These are phyloP conservation scores for Myrmecobius fasciatus DNA, from an alignment of 2,113 vertebrate genomes.

Conservation along the genomic window DNA sequence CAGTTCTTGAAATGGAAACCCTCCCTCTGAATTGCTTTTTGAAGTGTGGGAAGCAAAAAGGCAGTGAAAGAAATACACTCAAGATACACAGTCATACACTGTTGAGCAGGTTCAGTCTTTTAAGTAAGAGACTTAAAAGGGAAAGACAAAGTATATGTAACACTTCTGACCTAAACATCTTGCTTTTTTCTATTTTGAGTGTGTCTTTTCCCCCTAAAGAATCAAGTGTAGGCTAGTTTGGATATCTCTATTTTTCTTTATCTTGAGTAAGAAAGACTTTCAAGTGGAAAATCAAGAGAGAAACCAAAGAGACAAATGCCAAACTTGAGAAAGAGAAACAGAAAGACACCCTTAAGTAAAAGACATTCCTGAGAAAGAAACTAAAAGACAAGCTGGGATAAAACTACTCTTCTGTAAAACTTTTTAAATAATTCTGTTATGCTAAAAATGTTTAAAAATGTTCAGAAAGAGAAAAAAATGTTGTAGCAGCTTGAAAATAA, in stretches of 20 bases:
- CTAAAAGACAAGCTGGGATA: background rate
- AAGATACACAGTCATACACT: slow-evolving; percentile 5
- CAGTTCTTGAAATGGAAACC: background rate
- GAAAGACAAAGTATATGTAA: slow-evolving; percentile 17
- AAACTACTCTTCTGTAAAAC: slow-evolving; percentile 29
- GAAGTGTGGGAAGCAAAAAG: background rate
- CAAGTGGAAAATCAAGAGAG: background rate
- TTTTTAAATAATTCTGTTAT: slow-evolving; percentile 17
- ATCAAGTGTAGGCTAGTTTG: background rate
- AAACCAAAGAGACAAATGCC: slow-evolving; percentile 29
- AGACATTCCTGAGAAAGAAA: slow-evolving; percentile 35
- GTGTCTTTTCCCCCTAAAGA: background rate
- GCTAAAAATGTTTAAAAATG: background rate
- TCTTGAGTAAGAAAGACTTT: slow-evolving; percentile 24
- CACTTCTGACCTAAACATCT: background rate
- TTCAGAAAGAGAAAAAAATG: slow-evolving; percentile 13
- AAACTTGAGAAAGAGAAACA: slow-evolving; percentile 5
- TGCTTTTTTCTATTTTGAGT: background rate
- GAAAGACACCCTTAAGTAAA: background rate
- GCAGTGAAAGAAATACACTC: background rate
- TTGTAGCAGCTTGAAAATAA: background rate
- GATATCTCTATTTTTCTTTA: background rate
- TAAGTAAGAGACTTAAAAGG: slow-evolving; percentile 37
- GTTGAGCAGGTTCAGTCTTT: background rate
- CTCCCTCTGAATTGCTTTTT: background rate